Percentiles rank a stretch among this genome's conserved stretches.
These are phyloP conservation scores for Mantis religiosa DNA, from an alignment of 2,888 invertebrate species.

Conservation along the genomic window DNA sequence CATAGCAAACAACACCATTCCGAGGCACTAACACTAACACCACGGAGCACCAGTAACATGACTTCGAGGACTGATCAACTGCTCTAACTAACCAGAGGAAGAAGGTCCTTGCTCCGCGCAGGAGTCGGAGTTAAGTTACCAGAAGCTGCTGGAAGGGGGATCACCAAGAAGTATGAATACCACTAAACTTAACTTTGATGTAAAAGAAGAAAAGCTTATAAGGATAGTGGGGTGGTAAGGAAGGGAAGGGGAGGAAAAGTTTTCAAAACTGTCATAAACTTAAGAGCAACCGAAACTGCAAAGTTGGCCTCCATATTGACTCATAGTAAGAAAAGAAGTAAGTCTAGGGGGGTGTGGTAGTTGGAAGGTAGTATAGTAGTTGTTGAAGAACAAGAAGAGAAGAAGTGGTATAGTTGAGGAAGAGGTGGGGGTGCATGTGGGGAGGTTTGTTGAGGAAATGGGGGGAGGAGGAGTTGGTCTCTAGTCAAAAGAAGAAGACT, in stretches of 20 bases:
- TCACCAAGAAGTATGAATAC: constrained; percentile 14
- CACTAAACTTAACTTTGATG: constrained; percentile 27
- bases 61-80: neutral
- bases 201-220: constrained; percentile 28
- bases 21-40: neutral
- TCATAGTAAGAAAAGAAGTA: constrained; percentile 23
- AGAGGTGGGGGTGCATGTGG: constrained; percentile 23
- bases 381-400: constrained; percentile 16
- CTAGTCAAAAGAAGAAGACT: constrained; percentile 25
- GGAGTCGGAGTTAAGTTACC: constrained; percentile 21
- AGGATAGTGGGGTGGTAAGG: constrained; percentile 25
- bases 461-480: neutral
- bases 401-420: constrained; percentile 27
- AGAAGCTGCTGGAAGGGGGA: constrained; percentile 20
- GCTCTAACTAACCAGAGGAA: neutral
- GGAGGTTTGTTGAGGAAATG: constrained; percentile 12
- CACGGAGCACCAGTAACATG: neutral
- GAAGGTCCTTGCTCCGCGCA: neutral
- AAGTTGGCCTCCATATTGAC: constrained; percentile 31
- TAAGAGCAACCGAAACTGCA: constrained; percentile 33
- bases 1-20: neutral
- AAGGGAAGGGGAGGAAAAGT: constrained; percentile 37
- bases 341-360: constrained; percentile 10
- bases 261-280: constrained; percentile 46
- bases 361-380: constrained; percentile 15